phyloP scores from a whole-genome alignment of 2,888 invertebrate genomes.

The Eupithecia abbreviata region DNA sequence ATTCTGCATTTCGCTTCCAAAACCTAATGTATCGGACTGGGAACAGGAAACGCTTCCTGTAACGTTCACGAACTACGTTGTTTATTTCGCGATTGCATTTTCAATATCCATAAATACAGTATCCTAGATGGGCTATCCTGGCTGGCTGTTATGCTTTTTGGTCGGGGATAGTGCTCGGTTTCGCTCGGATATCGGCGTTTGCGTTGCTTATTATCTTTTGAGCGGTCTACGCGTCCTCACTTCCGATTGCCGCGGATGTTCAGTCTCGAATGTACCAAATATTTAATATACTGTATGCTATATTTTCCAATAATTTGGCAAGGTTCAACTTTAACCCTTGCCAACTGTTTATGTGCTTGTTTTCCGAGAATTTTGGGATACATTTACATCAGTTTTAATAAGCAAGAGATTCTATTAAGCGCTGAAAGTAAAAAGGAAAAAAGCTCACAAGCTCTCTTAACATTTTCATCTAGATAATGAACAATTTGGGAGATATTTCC shows the following conservation, averaged over 20 bases:
- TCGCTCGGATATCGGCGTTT: conserved; percentile 37
- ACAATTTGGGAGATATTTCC: conserved; percentile 58
- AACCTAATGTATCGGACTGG: conserved; percentile 19
- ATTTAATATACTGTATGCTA: conserved; percentile 28
- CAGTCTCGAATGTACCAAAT: conserved; percentile 47
- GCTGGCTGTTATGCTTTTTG: conserved; percentile 53
- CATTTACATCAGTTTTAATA: neutral
- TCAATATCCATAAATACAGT: conserved; percentile 61
- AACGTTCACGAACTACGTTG: conserved; percentile 46
- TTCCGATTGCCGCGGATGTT: conserved; percentile 52
- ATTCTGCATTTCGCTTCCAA: conserved; percentile 35
- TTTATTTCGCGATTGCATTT: conserved; percentile 54
- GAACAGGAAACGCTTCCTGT: conserved; percentile 27
- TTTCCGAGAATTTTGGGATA: neutral
- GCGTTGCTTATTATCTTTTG: conserved; percentile 39
- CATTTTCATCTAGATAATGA: conserved; percentile 49
- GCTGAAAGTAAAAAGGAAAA: conserved; percentile 30
- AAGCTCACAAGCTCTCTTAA: conserved; percentile 37
- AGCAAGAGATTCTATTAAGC: conserved; percentile 13
- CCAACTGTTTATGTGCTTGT: neutral
- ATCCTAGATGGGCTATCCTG: conserved; percentile 57
- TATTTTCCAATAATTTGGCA: conserved; percentile 6
- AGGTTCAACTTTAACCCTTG: neutral
- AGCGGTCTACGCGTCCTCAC: conserved; percentile 53
- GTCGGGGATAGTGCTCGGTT: conserved; percentile 41